phyloP scores from a whole-genome alignment of 2,797 vertebrate species.

The Ammospiza maritima region DNA sequence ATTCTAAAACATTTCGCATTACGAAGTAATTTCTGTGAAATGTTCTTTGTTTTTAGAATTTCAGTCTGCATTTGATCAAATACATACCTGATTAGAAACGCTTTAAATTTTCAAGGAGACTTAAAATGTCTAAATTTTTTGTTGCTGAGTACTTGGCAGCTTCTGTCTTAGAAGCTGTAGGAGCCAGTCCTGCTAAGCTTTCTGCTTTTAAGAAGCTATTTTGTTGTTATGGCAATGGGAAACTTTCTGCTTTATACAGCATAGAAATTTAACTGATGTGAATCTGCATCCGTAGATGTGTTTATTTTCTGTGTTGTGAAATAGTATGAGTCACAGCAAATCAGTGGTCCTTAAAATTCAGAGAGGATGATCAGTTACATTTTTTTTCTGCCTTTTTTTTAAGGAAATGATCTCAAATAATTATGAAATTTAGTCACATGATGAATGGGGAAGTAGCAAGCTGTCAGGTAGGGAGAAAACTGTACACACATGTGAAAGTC shows the following conservation, averaged over 20 bases:
- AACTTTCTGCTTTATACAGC: background rate
- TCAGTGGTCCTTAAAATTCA: background rate
- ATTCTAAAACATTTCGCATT: background rate
- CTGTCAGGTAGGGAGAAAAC: background rate
- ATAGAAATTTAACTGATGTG: background rate
- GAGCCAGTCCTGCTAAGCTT: background rate
- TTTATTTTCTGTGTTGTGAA: background rate
- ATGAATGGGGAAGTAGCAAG: background rate
- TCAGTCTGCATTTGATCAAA: background rate
- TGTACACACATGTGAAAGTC: background rate
- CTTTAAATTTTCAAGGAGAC: background rate
- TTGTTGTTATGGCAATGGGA: conserved; percentile 10
- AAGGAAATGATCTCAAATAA: background rate
- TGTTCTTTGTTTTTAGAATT: background rate
- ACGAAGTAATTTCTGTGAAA: background rate
- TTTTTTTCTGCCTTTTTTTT: background rate
- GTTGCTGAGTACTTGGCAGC: background rate
- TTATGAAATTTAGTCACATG: background rate
- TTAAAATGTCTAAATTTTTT: background rate
- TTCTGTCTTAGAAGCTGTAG: background rate
- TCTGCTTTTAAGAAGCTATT: background rate
- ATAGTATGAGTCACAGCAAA: background rate
- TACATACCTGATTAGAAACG: background rate
- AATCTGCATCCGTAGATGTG: background rate
- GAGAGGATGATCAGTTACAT: background rate